Evolutionary conservation across 2,113 vertebrate species (phyloP).

Genomic region (Pelecanus crispus): DNA sequence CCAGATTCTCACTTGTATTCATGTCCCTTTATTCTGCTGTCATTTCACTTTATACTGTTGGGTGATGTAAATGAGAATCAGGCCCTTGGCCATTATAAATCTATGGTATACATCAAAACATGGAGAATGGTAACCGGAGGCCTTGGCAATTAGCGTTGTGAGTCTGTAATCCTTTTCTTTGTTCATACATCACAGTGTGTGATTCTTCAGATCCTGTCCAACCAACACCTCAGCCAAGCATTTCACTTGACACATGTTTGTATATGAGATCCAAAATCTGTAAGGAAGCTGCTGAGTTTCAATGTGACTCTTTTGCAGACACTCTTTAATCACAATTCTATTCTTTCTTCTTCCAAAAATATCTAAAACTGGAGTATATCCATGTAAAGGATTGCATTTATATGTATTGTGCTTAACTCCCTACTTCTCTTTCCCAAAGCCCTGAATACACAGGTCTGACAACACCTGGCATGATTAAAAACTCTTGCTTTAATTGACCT

Average conservation of each 20-base stretch:
- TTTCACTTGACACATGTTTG: slow-evolving; percentile 3
- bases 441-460: not conserved
- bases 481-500: not conserved
- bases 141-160: slow-evolving; percentile 11
- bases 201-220: slow-evolving; percentile 47
- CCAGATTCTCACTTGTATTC: not conserved
- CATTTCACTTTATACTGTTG: not conserved
- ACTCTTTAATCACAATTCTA: slow-evolving; percentile 30
- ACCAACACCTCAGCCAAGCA: slow-evolving; percentile 37
- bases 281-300: slow-evolving; percentile 27
- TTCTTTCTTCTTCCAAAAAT: slow-evolving; percentile 14
- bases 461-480: not conserved
- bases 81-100: slow-evolving; percentile 56
- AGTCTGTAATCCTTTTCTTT: slow-evolving; percentile 49
- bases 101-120: slow-evolving; percentile 3
- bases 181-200: slow-evolving; percentile 36
- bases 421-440: not conserved
- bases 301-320: slow-evolving; percentile 9
- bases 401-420: not conserved
- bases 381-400: not conserved
- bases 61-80: slow-evolving; percentile 35
- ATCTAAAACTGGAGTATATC: not conserved
- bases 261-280: slow-evolving; percentile 42
- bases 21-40: not conserved
- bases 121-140: slow-evolving; percentile 34